Conservation (phyloP, 2,888 invertebrate genomes). For the Nymphalis polychloros region DNA sequence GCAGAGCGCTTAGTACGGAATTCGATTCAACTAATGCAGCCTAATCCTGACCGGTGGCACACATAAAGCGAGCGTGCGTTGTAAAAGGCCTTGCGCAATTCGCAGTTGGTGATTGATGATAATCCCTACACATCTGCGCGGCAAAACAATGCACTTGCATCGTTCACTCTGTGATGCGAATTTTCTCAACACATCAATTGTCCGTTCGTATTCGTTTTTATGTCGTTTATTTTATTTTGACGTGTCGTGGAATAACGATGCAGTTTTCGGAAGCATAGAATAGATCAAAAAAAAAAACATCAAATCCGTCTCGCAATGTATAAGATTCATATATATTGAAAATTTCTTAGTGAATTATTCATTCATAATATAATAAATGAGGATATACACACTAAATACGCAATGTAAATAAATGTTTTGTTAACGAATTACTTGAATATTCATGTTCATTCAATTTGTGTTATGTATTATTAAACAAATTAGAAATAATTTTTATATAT, state of each 20-base stretch:
- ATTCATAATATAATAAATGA: too few relatives aligned
- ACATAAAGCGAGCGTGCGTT: slow-evolving; percentile 71
- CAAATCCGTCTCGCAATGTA: too few relatives aligned
- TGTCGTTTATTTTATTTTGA: slow-evolving; percentile 31
- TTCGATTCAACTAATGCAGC: slow-evolving; percentile 78
- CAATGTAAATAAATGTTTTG: too few relatives aligned
- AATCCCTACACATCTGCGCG: slow-evolving; percentile 66
- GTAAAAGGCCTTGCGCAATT: slow-evolving; percentile 74
- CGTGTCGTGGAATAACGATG: slow-evolving; percentile 4
- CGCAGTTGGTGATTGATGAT: slow-evolving; percentile 77
- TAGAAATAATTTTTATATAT: too few relatives aligned
- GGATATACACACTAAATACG: too few relatives aligned
- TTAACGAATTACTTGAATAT: too few relatives aligned
- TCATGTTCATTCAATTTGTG: too few relatives aligned
- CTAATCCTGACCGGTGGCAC: slow-evolving; percentile 73
- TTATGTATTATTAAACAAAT: too few relatives aligned
- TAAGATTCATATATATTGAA: too few relatives aligned
- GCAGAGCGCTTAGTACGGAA: slow-evolving; percentile 76
- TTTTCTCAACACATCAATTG: slow-evolving; percentile 36
- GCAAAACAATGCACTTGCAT: slow-evolving; percentile 57
- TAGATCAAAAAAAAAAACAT: too few relatives aligned
- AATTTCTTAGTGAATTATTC: too few relatives aligned
- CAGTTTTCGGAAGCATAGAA: too few relatives aligned
- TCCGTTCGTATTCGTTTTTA: slow-evolving; percentile 30
- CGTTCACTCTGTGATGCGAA: slow-evolving; percentile 15